These are phyloP conservation scores for Oplegnathus fasciatus DNA, from an alignment of 2,113 vertebrate species.

Conservation along the genomic window DNA sequence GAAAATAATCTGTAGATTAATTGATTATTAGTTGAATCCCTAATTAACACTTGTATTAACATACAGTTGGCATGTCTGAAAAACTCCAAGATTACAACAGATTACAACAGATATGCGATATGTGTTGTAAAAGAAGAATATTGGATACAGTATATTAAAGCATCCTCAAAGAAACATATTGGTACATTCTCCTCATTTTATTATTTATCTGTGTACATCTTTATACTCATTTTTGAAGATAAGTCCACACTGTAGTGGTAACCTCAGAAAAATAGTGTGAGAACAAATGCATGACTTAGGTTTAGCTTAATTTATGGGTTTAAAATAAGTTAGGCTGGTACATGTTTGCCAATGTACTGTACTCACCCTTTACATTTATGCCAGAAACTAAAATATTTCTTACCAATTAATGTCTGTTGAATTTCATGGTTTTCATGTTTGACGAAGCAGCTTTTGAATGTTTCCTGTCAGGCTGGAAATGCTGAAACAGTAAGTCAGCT, in stretches of 20 bases:
- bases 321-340: not conserved
- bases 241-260: not conserved
- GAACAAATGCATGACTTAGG: not conserved
- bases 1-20: not conserved
- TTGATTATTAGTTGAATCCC: not conserved
- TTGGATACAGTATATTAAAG: not conserved
- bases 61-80: not conserved
- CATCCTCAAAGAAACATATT: not conserved
- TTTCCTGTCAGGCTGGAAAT: slow-evolving; percentile 26
- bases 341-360: not conserved
- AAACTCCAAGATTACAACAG: not conserved
- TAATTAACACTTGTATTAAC: not conserved
- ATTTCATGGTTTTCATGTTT: not conserved
- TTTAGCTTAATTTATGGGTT: not conserved
- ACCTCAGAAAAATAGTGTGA: not conserved
- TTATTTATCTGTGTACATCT: not conserved
- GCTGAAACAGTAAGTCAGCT: slow-evolving; percentile 39
- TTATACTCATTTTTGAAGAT: not conserved
- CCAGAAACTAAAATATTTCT: not conserved
- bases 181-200: not conserved
- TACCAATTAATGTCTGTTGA: not conserved
- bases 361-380: not conserved
- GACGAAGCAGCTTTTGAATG: slow-evolving; percentile 25
- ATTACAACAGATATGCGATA: no score
- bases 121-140: not conserved